Percentiles rank a stretch among this genome's conserved stretches.
Evolutionary conservation across 1,140 invertebrate genomes (phyloP).

Genomic region (Procambarus clarkii): DNA sequence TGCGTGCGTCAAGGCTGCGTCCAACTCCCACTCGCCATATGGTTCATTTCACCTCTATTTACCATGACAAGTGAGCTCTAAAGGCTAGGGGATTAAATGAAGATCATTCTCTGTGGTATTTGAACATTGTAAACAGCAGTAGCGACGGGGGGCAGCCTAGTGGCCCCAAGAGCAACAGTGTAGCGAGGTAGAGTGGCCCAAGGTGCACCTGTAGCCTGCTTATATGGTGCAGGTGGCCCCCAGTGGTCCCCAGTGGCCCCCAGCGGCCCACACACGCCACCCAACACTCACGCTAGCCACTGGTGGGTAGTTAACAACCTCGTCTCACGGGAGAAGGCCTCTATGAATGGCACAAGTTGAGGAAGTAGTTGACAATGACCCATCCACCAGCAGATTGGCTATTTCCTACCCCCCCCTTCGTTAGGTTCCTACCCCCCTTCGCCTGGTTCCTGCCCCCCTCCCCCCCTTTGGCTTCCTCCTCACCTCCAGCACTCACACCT

Average conservation of each 20-base stretch:
- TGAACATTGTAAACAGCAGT: background rate
- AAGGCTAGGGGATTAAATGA: background rate
- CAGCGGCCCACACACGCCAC: background rate
- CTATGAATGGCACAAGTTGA: conserved; percentile 28
- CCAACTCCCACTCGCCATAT: conserved; percentile 27
- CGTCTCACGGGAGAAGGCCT: background rate
- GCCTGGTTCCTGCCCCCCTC: background rate
- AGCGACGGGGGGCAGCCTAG: background rate
- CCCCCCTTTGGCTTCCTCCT: background rate
- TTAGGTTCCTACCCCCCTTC: background rate
- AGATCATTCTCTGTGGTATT: background rate
- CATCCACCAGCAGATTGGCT: conserved; percentile 23
- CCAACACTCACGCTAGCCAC: background rate
- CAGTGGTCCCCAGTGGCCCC: background rate
- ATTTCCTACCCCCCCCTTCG: conserved; percentile 9
- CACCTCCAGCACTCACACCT: no score
- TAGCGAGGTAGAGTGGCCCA: background rate
- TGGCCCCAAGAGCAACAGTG: background rate
- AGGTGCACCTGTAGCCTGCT: background rate
- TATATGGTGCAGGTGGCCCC: background rate
- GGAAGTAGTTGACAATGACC: conserved; percentile 40
- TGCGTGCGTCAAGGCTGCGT: conserved; percentile 31
- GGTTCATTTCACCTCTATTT: conserved; percentile 39
- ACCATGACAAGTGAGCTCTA: conserved; percentile 22
- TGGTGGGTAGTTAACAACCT: background rate